A percentile compares a stretch with the other conserved stretches of the same genome.
phyloP scores from a whole-genome alignment of 2,113 vertebrate genomes.

The Bostrychus sinensis region DNA sequence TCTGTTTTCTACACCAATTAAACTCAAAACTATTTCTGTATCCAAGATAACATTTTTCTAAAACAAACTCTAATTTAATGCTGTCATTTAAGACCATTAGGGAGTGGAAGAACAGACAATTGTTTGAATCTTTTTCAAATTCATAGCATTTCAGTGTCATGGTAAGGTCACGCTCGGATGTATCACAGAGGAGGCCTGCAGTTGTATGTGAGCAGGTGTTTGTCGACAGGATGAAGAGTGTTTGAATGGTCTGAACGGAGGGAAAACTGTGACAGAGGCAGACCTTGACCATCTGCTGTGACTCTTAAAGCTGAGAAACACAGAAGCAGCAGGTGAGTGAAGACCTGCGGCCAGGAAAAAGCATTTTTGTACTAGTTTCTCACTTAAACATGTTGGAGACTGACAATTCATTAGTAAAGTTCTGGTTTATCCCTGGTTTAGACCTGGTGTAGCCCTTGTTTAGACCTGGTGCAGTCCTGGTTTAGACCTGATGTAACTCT shows the following conservation, averaged over 20 bases:
- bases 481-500: too few relatives aligned
- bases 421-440: too few relatives aligned
- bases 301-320: conserved; percentile 3
- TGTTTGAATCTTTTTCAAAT: background rate
- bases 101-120: too few relatives aligned
- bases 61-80: too few relatives aligned
- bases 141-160: background rate
- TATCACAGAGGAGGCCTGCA: background rate
- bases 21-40: too few relatives aligned
- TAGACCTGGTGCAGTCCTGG: too few relatives aligned
- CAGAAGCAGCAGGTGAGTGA: background rate
- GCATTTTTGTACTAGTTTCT: background rate
- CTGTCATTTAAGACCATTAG: too few relatives aligned
- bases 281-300: background rate
- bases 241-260: conserved; percentile 9
- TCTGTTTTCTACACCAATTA: too few relatives aligned
- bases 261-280: conserved; percentile 1
- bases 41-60: too few relatives aligned
- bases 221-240: background rate
- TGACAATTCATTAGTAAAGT: too few relatives aligned
- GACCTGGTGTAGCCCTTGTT: too few relatives aligned
- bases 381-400: too few relatives aligned
- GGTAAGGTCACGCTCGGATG: background rate
- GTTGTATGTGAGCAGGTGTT: conserved; percentile 1
- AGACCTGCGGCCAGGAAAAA: background rate